Base-by-base conservation (phyloP, 2,113 vertebrate species). In the Oreotragus oreotragus region DNA sequence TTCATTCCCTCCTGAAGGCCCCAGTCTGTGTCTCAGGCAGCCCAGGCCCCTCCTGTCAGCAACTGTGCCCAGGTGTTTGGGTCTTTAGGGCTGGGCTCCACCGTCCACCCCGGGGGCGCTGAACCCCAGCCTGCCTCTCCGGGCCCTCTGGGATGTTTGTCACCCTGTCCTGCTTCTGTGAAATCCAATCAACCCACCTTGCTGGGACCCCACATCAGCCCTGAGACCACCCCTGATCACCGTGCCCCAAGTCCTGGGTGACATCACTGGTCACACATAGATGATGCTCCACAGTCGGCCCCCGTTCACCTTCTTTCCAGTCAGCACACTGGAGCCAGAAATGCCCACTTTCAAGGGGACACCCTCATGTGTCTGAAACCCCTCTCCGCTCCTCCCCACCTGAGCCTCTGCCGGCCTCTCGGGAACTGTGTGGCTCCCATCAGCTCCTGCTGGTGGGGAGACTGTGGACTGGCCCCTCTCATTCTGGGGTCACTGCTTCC, bases 121-220 rank as follows among this genome's bases (percentile, higher is more conserved):
- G 15, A 60, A 16, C 27, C 11, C 30, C 30, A 66, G 49, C 27
- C 5, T 16, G 9, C 0, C 49, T 64, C 25, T 6, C 12, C 2
- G 1, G 0, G 0, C 2, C 53, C 43, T 3, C 55, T 57, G 13
- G 15, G 33, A 73, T 2, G 19, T 43, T 30, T 89, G 36, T 88
- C 36, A 39, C 27, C 2, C 4, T 17, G 9, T 28, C 16, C 12
- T 2, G 6, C 28, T 21, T 60, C 79, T 45, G 47, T 19, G 1
- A 25, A 1, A 3, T 19, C 27, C 19, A 55, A 17, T 25, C 58
- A 27, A 7, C 27, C 2, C 39, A 66, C 47, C 7, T 16, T 58
- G 51, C 11, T 28, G 16, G 5, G 33, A 36, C 21, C 57, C 13
- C 14, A 4, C 3, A 13, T 27, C 47, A 64, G 25, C 2, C 30